Percentiles rank a stretch among this genome's conserved stretches.
phyloP scores from a whole-genome alignment of 2,113 vertebrate genomes.

The Chloropsis hardwickii region DNA sequence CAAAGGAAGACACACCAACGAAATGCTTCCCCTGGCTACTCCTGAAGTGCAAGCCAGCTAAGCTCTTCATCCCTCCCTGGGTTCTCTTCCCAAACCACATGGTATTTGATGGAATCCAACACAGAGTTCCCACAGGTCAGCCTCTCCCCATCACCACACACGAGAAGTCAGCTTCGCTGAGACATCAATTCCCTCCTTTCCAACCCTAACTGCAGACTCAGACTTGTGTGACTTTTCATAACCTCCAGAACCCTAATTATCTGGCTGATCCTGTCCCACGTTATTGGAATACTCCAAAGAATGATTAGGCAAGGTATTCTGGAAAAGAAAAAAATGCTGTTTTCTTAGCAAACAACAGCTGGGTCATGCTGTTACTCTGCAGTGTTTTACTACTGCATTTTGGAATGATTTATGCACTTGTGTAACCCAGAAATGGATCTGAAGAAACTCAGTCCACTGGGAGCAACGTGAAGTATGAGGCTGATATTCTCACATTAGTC shows the following conservation, averaged over 20 bases:
- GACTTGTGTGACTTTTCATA: not conserved
- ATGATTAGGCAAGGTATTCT: not conserved
- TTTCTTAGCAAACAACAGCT: constrained; percentile 37
- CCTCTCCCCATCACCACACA: not conserved
- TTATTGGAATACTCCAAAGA: not conserved
- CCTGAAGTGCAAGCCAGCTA: constrained; percentile 9
- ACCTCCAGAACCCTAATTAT: not conserved
- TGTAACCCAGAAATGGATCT: not conserved
- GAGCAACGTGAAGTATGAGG: not conserved
- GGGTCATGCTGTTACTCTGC: not conserved
- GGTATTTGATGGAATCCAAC: not conserved
- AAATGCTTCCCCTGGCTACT: not conserved
- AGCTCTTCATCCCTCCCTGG: constrained; percentile 1
- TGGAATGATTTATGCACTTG: not conserved
- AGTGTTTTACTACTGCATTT: not conserved
- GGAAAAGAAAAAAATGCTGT: not conserved
- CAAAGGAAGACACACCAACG: not conserved
- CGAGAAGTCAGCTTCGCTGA: not conserved
- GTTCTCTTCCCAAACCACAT: constrained; percentile 7
- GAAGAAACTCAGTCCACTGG: not conserved
- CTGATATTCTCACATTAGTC: not conserved
- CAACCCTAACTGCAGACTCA: not conserved
- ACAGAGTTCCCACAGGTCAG: not conserved
- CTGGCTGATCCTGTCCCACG: not conserved
- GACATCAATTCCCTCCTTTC: not conserved